Conservation (phyloP, 2,888 invertebrate genomes). For the Dynastes hyllus region DNA sequence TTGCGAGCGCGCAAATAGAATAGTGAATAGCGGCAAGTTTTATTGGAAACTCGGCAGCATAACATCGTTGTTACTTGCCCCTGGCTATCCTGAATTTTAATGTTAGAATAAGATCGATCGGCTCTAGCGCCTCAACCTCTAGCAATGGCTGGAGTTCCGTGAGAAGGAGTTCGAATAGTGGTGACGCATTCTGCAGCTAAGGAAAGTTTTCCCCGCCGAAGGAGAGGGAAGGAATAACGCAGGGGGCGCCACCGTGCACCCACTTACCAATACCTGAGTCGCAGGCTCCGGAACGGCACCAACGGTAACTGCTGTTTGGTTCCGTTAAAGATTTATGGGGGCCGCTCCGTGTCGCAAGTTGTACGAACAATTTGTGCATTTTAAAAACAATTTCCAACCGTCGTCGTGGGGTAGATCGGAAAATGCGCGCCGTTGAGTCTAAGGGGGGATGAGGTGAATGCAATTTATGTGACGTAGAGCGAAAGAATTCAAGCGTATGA, state of each 20-base stretch:
- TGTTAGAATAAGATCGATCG: not conserved
- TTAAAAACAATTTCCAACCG: slow-evolving; percentile 42
- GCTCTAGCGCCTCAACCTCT: too few species aligned
- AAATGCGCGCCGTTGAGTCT: not conserved
- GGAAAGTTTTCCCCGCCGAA: not conserved
- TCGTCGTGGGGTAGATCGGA: slow-evolving; percentile 1
- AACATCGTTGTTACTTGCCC: slow-evolving; percentile 18
- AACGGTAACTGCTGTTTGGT: not conserved
- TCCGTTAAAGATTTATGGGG: slow-evolving; percentile 36
- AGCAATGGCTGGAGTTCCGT: too few species aligned
- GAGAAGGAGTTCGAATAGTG: not conserved
- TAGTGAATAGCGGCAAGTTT: slow-evolving; percentile 7
- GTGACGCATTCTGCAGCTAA: too few species aligned
- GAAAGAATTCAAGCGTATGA: slow-evolving; percentile 14
- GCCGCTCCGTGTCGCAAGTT: slow-evolving; percentile 34
- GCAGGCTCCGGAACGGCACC: too few species aligned
- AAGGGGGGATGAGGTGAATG: not conserved
- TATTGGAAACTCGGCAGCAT: slow-evolving; percentile 24
- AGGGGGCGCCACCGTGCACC: not conserved
- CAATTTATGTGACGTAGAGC: slow-evolving; percentile 27
- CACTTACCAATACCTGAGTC: slow-evolving; percentile 3
- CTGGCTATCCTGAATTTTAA: slow-evolving; percentile 26
- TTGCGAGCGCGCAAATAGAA: too few species aligned
- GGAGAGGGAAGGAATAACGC: not conserved
- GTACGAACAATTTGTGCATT: slow-evolving; percentile 49